Percentiles rank a stretch among this genome's conserved stretches.
phyloP scores from a whole-genome alignment of 2,113 vertebrate genomes.

The Tragelaphus scriptus region DNA sequence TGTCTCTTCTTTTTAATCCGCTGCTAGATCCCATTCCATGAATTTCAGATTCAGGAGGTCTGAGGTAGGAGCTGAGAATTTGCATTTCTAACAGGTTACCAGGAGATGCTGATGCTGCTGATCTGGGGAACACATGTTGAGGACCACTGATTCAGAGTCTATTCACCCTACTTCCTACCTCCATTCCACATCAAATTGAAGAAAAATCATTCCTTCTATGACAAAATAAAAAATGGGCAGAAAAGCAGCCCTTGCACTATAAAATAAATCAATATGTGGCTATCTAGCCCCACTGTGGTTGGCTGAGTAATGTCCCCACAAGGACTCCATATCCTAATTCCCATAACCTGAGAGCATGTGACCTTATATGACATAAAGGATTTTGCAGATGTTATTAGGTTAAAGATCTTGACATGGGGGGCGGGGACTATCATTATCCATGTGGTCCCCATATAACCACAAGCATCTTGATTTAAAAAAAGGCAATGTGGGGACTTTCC shows the following conservation, averaged over 20 bases:
- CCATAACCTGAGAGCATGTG: rapidly evolving
- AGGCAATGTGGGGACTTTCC: not conserved
- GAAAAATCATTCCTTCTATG: not conserved
- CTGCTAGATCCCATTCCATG: not conserved
- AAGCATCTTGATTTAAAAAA: not conserved
- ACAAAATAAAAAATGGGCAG: not conserved
- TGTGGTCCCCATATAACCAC: no score
- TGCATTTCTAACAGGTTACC: not conserved
- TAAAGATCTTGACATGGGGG: not conserved
- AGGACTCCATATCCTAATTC: not conserved
- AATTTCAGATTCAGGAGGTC: not conserved
- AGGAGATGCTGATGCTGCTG: no score
- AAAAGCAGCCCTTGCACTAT: not conserved
- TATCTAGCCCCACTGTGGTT: no score
- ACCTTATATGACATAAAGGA: not conserved
- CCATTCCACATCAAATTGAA: not conserved
- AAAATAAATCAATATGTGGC: no score
- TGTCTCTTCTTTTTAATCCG: not conserved
- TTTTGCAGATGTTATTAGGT: not conserved
- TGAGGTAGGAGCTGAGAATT: not conserved
- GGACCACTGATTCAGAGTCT: not conserved
- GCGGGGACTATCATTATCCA: no score
- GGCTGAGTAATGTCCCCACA: not conserved
- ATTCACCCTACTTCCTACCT: not conserved
- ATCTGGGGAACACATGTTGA: not conserved